Percentiles rank a stretch among this genome's conserved stretches.
These are phyloP conservation scores for Cryptoblepharus egeriae DNA, from an alignment of 2,797 vertebrate genomes.

Conservation along the genomic window DNA sequence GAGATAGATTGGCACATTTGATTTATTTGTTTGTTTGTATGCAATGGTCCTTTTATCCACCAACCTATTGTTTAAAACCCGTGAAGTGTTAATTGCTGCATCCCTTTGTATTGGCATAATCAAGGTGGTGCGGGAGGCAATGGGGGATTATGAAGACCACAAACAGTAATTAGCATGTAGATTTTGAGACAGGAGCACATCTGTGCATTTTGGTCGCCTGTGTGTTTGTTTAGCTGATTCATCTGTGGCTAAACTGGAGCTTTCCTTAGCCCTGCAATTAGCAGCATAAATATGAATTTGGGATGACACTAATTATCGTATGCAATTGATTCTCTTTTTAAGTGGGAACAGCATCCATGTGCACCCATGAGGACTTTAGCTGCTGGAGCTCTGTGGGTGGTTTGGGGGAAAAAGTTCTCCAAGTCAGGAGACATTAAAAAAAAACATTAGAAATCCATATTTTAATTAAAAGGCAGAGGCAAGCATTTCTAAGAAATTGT, in stretches of 20 bases:
- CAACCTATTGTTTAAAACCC: slow-evolving; percentile 30
- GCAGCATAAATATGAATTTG: slow-evolving; percentile 71
- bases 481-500: slow-evolving; percentile 56
- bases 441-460: slow-evolving; percentile 61
- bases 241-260: slow-evolving; percentile 55
- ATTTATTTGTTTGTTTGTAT: slow-evolving; percentile 48
- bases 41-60: background rate
- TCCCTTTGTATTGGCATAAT: slow-evolving; percentile 59
- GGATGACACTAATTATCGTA: slow-evolving; percentile 48
- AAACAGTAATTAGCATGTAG: slow-evolving; percentile 76
- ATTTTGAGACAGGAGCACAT: slow-evolving; percentile 71
- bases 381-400: slow-evolving; percentile 46
- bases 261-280: slow-evolving; percentile 67
- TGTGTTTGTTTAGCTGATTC: slow-evolving; percentile 73
- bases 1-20: slow-evolving; percentile 50
- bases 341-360: slow-evolving; percentile 22
- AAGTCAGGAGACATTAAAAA: slow-evolving; percentile 26
- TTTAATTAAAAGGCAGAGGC: slow-evolving; percentile 74
- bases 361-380: slow-evolving; percentile 48
- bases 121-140: slow-evolving; percentile 9
- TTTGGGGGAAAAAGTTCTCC: slow-evolving; percentile 65
- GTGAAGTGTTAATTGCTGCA: slow-evolving; percentile 37
- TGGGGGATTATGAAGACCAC: background rate
- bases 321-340: background rate
- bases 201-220: slow-evolving; percentile 55